Base-by-base conservation (phyloP, 1,140 invertebrate genomes). In the Steinernema feltiae region DNA sequence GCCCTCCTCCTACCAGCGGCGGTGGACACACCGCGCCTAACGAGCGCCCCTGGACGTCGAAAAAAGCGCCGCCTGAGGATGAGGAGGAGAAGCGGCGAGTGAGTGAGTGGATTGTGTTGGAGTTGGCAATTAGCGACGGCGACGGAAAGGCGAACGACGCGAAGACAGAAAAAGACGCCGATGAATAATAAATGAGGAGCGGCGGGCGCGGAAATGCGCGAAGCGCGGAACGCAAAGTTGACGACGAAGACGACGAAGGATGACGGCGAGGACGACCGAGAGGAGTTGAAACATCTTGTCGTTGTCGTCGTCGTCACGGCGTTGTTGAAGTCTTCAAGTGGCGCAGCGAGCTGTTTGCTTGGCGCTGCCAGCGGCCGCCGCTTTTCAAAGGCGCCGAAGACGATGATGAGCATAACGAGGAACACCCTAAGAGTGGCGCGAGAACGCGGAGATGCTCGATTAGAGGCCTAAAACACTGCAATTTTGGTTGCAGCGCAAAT, bases 281-380 rank as follows among this genome's bases (percentile, higher is more conserved):
- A n/a, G n/a, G n/a, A n/a, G n/a, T n/a, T 63, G 53, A 63, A 63
- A 63, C 53, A 63, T 63, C 53, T 63, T 63, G 53, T 63, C 53
- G 53, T n/a, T n/a, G n/a, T n/a, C n/a, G n/a, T n/a, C n/a, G n/a
- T n/a, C n/a, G n/a, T n/a, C n/a, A n/a, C 53, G 53, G 53, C 15
- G 24, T 27, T 15, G 15, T 63, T n/a, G 53, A 63, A 63, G 53
- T 63, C 53, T 63, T 63, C 53, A 63, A 63, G 53, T 63, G 53
- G 24, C 35, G 35, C 35, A 41, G 35, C 53, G 24, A 63, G 53
- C 53, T 63, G 15, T 27, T 63, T 63, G 53, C 53, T 27, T 27
- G 53, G 7, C 41, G 41, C 53, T 63, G 15, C 7, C 12, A 21
- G 53, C 53, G 53, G 15, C 12, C 3, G 24, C n/a, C 41, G 53